Evolutionary conservation across 2,797 vertebrate genomes (phyloP).

Genomic region (Anguilla pacifica): DNA sequence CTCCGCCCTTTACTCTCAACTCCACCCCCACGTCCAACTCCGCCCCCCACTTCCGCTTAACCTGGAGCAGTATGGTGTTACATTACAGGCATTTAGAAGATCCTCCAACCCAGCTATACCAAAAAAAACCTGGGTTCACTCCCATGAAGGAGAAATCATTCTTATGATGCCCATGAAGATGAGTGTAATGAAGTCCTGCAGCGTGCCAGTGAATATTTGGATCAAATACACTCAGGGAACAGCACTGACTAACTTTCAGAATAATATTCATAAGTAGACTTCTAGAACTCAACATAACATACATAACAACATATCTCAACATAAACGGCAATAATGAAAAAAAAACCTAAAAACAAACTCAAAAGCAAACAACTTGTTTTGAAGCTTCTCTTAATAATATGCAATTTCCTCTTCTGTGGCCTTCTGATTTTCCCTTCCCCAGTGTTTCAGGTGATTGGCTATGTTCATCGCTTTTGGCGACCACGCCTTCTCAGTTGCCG

Average conservation of each 20-base stretch:
- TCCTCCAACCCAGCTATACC: no score
- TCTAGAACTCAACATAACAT: no score
- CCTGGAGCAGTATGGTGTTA: no score
- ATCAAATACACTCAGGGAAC: neutral
- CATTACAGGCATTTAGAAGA: no score
- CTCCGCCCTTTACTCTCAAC: no score
- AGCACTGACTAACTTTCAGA: neutral
- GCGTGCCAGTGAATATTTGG: constrained; percentile 7
- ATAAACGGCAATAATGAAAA: neutral
- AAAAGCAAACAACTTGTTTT: neutral
- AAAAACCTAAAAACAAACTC: neutral
- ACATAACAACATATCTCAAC: no score
- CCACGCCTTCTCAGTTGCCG: no score
- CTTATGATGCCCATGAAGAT: neutral
- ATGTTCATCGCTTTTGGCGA: neutral
- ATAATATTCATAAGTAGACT: neutral
- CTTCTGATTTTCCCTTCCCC: neutral
- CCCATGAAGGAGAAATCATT: neutral
- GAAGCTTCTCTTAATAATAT: neutral
- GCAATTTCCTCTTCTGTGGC: neutral
- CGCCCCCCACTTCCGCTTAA: no score
- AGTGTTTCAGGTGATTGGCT: neutral
- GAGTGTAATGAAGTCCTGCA: neutral
- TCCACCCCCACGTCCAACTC: no score
- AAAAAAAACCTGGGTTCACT: neutral